Evolutionary conservation across 2,113 vertebrate genomes (phyloP).

Genomic region (Psilopogon haemacephalus): DNA sequence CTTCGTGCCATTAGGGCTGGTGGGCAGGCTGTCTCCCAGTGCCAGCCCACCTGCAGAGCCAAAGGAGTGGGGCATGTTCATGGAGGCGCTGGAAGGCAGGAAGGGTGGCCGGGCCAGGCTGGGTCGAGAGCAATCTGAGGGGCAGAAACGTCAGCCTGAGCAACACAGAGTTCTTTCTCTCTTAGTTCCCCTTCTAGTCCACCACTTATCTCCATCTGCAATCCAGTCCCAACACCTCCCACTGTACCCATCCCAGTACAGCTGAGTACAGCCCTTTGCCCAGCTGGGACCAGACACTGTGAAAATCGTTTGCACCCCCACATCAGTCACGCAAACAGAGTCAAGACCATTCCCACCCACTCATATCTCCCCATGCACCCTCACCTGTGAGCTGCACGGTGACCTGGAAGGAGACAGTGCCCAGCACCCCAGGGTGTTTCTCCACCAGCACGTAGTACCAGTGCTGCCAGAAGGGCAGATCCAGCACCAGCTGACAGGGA

Average conservation of each 20-base stretch:
- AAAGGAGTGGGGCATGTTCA: constrained; percentile 98
- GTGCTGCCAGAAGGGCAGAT: constrained; percentile 90
- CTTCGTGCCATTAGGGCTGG: constrained; percentile 59
- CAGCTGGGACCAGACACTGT: background rate
- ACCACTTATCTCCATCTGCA: background rate
- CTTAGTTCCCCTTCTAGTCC: background rate
- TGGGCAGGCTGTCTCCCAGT: constrained; percentile 74
- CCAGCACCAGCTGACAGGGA: constrained; percentile 84
- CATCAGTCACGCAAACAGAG: background rate
- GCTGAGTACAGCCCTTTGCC: background rate
- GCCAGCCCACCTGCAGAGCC: constrained; percentile 82
- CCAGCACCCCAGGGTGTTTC: constrained; percentile 75
- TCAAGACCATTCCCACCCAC: background rate
- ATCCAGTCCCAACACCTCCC: background rate
- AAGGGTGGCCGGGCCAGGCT: constrained; percentile 77
- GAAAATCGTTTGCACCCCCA: background rate
- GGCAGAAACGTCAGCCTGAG: background rate
- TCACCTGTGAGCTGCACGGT: constrained; percentile 90
- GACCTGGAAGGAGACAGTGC: constrained; percentile 87
- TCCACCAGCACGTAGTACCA: constrained; percentile 98
- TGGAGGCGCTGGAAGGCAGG: constrained; percentile 80
- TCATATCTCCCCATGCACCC: background rate
- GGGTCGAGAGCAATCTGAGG: constrained; percentile 88
- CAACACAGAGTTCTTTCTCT: background rate
- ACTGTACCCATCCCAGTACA: background rate